Percentiles rank a stretch among this genome's conserved stretches.
Conservation (phyloP, 2,113 vertebrate species). For the Gopherus evgoodei region DNA sequence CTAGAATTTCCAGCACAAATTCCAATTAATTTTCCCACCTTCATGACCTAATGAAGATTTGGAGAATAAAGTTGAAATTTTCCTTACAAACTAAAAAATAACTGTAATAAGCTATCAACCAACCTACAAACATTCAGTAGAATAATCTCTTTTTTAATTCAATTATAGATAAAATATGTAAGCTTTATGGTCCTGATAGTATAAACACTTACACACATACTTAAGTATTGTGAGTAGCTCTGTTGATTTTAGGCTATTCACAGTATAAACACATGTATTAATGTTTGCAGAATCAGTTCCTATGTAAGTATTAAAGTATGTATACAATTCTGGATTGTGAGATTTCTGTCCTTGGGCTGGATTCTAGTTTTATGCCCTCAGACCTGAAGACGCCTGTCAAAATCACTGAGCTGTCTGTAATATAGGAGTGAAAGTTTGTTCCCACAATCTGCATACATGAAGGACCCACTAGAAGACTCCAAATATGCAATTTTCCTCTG, state of each 20-base stretch:
- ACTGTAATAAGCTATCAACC: background rate
- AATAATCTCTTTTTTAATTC: too few species aligned
- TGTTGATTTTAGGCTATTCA: background rate
- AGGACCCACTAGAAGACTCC: background rate
- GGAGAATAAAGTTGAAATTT: background rate
- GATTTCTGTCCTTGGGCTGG: background rate
- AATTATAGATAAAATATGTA: background rate
- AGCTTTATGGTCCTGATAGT: background rate
- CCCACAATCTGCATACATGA: background rate
- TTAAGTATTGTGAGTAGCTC: background rate
- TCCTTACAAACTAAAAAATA: background rate
- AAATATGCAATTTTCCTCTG: background rate
- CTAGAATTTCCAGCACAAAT: accelerated
- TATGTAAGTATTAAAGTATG: background rate
- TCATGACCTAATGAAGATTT: background rate
- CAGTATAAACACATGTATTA: background rate
- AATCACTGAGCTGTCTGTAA: background rate
- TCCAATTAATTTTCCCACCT: background rate
- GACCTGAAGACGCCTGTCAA: background rate
- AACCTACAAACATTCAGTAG: background rate
- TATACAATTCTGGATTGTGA: background rate
- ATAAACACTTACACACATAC: background rate
- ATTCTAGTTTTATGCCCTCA: background rate
- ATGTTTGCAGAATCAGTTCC: background rate
- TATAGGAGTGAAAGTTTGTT: background rate